A percentile compares a stretch with the other conserved stretches of the same genome.
phyloP scores from a whole-genome alignment of 2,113 vertebrate genomes.

The Scolopax mira region DNA sequence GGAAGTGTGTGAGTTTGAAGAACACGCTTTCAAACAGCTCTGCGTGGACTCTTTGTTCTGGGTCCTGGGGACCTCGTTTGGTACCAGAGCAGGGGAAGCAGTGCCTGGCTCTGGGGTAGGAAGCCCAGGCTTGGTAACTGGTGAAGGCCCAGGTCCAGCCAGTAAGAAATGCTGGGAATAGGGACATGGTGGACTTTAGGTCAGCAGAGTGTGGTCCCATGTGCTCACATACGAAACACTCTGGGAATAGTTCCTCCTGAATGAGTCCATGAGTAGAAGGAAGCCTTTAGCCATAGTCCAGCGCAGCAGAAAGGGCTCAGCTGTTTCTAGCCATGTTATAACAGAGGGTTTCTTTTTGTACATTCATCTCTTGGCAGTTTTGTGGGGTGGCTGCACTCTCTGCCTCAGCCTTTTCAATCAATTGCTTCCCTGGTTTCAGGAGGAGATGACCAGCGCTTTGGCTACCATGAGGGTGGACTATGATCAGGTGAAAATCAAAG shows the following conservation, averaged over 20 bases:
- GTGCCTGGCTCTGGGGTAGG: rapidly evolving
- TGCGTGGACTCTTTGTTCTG: background rate
- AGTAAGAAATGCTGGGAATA: background rate
- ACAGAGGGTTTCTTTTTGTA: background rate
- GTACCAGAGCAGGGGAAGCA: background rate
- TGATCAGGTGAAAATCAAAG: constrained; percentile 97
- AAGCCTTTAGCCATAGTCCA: background rate
- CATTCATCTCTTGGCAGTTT: background rate
- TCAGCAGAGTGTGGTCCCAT: background rate
- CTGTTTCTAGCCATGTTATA: background rate
- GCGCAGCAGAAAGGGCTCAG: background rate
- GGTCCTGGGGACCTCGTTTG: background rate
- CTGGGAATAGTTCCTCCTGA: background rate
- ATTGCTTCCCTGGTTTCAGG: constrained; percentile 73
- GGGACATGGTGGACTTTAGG: background rate
- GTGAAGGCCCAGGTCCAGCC: background rate
- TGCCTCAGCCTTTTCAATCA: background rate
- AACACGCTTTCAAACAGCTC: background rate
- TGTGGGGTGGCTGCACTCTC: background rate
- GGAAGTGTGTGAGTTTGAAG: background rate
- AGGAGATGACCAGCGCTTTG: constrained; percentile 97
- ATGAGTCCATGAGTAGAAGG: background rate
- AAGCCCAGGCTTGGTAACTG: background rate
- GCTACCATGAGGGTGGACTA: constrained; percentile 98
- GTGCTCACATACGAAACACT: background rate